phyloP scores from a whole-genome alignment of 2,888 invertebrate genomes.

The Dicycla oo region DNA sequence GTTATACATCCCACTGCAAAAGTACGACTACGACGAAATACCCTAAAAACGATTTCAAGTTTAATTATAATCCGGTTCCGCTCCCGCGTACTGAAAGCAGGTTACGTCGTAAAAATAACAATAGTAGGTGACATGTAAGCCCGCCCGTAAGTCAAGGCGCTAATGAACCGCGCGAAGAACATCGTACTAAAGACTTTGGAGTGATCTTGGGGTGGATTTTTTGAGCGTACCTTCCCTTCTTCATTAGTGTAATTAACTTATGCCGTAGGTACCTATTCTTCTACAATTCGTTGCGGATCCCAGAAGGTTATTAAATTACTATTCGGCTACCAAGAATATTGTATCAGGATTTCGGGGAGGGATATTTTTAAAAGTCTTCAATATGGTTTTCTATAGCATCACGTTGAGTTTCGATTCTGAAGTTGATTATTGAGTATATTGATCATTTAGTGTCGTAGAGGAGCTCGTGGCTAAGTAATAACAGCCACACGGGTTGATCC shows the following conservation, averaged over 20 bases:
- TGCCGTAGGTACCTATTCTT: slow-evolving; percentile 81
- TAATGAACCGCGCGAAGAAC: slow-evolving; percentile 89
- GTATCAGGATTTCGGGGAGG: slow-evolving; percentile 43
- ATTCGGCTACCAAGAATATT: slow-evolving; percentile 62
- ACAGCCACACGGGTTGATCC: too few relatives aligned
- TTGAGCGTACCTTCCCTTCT: slow-evolving; percentile 88
- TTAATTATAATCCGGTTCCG: slow-evolving; percentile 45
- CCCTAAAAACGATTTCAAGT: slow-evolving; percentile 34
- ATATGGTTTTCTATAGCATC: slow-evolving; percentile 16
- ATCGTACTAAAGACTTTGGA: slow-evolving; percentile 89
- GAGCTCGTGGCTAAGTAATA: too few relatives aligned
- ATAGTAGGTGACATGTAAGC: slow-evolving; percentile 74
- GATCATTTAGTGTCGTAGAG: not conserved
- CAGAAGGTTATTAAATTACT: slow-evolving; percentile 81
- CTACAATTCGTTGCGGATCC: slow-evolving; percentile 82
- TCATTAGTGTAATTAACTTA: slow-evolving; percentile 90
- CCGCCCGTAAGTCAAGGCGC: slow-evolving; percentile 77
- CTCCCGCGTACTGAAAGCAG: slow-evolving; percentile 11
- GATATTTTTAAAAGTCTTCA: slow-evolving; percentile 25
- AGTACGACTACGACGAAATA: slow-evolving; percentile 25
- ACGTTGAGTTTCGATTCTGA: slow-evolving; percentile 9
- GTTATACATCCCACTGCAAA: not conserved
- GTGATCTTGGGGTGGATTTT: slow-evolving; percentile 89
- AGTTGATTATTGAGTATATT: slow-evolving; percentile 2
- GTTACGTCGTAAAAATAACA: slow-evolving; percentile 44